Conservation (phyloP, 2,888 invertebrate species). For the Tanypteryx hageni region DNA sequence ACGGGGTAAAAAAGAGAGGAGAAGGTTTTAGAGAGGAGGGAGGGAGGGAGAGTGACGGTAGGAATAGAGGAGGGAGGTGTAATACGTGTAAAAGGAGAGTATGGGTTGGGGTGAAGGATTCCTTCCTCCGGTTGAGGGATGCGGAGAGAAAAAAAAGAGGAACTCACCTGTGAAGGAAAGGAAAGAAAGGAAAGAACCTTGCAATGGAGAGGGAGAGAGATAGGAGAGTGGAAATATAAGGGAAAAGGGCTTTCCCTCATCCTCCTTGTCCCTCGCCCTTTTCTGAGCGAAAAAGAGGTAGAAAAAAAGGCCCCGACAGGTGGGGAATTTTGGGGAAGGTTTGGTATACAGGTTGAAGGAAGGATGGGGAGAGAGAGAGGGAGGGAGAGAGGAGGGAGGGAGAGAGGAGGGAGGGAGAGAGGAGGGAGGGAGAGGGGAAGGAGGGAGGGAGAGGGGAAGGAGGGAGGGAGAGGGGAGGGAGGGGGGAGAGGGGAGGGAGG, state of each 20-base stretch:
- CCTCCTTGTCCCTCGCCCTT: background rate
- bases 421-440: background rate
- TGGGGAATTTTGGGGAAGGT: conserved; percentile 8
- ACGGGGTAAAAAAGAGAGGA: background rate
- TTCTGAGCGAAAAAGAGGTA: background rate
- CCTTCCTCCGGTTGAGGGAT: background rate
- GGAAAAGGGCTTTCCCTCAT: background rate
- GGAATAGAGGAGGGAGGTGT: background rate
- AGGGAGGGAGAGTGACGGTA: background rate
- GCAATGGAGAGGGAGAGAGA: background rate
- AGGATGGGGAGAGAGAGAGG: background rate
- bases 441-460: background rate
- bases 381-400: background rate
- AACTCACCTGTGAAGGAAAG: conserved; percentile 1
- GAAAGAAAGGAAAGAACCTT: background rate
- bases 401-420: background rate
- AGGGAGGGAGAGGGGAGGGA: background rate
- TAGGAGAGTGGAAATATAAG: background rate
- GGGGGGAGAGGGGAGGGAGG: background rate
- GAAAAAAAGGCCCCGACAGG: background rate
- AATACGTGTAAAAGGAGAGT: background rate
- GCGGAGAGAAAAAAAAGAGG: background rate
- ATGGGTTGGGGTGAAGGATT: background rate
- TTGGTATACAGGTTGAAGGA: background rate
- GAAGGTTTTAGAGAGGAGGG: background rate